Evolutionary conservation across 1,140 invertebrate genomes (phyloP), one percentile per base, ranked within the genome.

Genomic region (Pogonomyrmex californicus): DNA sequence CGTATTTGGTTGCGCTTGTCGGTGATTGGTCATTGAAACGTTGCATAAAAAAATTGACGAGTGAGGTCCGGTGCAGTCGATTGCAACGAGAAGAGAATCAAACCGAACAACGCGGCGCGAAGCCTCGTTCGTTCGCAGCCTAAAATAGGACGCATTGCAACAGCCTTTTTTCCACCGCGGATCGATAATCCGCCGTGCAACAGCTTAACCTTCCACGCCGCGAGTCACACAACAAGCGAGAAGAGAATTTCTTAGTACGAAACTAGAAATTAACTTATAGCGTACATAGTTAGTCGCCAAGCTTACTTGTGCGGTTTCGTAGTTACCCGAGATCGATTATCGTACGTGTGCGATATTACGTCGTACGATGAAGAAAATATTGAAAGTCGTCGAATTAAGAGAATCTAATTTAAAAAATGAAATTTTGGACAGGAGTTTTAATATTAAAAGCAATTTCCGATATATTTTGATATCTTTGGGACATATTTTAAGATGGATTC

Each of bases 161-260:
- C 60, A 82, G 86, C 66, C 88, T 89, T 68, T 68, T 89, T 86
- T 83, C 88, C 62, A 38, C 30, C 73, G 41, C 56, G 63, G 77
- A 89, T 89, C 88, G 88, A 90, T 89, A 90, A 86, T 65, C 73
- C 79, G 54, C 68, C 79, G 79, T 82, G 79, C 79, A 82, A 82
- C 79, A 82, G 66, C 66, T 82, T 82, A 82, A 82, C 79, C 79
- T 73, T 82, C 79, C 54, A 66, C 51, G 38, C 38, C 38, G 78
- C 65, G 65, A 56, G 49, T 82, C 66, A 82, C 66, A 82, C 66
- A 58, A 73, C 51, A 54, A 56, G 14, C 63, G 63, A 44, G 51
- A 83, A 62, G 79, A 82, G 66, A 68, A 68, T 73, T 75, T 83
- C 79, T 83, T 83, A 36, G 79, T 75, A 49, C 49, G 41, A 83